phyloP scores from a whole-genome alignment of 2,888 invertebrate genomes.

The Ophioninae sp. region DNA sequence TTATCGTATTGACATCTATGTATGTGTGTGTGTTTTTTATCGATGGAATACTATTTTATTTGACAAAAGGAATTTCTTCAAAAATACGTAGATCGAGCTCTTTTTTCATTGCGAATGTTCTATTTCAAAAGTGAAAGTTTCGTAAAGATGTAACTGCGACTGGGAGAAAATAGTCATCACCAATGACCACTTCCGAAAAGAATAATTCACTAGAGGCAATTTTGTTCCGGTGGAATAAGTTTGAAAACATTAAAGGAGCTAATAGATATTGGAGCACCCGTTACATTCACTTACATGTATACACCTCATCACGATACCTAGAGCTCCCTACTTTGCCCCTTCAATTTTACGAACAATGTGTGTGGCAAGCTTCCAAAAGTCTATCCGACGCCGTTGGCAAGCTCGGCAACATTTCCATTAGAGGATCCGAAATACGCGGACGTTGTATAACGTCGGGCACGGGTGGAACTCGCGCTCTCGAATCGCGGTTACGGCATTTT shows the following conservation, averaged over 20 bases:
- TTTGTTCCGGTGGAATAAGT: not conserved
- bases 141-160: too few species aligned
- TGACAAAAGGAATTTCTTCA: too few species aligned
- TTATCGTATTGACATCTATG: too few species aligned
- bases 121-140: too few species aligned
- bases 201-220: not conserved
- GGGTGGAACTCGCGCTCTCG: not conserved
- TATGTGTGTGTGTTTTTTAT: too few species aligned
- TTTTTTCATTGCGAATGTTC: too few species aligned
- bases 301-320: conserved; percentile 35
- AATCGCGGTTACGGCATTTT: conserved; percentile 29
- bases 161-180: not conserved
- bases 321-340: conserved; percentile 27
- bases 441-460: conserved; percentile 34
- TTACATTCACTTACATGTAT: conserved; percentile 49
- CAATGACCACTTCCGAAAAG: not conserved
- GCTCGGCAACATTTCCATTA: conserved; percentile 59
- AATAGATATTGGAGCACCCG: conserved; percentile 50
- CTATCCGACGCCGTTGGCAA: conserved; percentile 63
- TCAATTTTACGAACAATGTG: conserved; percentile 39
- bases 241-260: conserved; percentile 28
- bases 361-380: conserved; percentile 66
- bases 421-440: conserved; percentile 35
- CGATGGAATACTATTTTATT: too few species aligned
- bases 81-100: too few species aligned